Evolutionary conservation across 2,113 vertebrate species (phyloP).

Genomic region (Pelvicachromis taeniatus): DNA sequence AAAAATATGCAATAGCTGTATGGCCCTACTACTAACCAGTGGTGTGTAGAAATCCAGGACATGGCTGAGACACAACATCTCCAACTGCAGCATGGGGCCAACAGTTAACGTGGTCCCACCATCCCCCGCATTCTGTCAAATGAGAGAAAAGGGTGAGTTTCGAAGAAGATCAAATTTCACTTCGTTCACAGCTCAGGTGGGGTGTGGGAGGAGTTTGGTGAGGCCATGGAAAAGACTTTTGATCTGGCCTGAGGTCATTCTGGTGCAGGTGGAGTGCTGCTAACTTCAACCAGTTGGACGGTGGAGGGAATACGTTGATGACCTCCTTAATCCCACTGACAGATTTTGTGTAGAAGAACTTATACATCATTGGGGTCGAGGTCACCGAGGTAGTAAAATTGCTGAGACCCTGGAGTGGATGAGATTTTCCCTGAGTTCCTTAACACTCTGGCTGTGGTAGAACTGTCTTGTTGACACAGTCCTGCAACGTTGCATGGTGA

Average conservation of each 20-base stretch:
- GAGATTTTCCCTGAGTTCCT: neutral
- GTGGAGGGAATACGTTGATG: neutral
- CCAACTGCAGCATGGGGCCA: neutral
- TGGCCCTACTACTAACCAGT: neutral
- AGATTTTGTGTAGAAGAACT: neutral
- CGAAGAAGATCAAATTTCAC: neutral
- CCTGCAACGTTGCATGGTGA: neutral
- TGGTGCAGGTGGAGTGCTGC: neutral
- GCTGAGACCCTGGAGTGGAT: neutral
- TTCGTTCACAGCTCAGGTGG: neutral
- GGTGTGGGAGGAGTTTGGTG: neutral
- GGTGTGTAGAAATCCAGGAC: neutral
- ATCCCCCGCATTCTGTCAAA: neutral
- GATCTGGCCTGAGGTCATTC: neutral
- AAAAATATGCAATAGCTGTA: neutral
- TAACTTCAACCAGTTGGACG: rapidly evolving
- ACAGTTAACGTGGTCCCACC: neutral
- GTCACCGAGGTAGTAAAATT: neutral
- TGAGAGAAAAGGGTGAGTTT: neutral
- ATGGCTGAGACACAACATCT: neutral
- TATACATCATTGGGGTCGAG: neutral
- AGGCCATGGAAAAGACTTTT: neutral
- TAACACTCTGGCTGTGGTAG: neutral
- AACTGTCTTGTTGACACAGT: neutral
- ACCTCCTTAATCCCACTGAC: neutral